Evolutionary conservation across 30 jellyfish, hydroid and myxozoan genomes (phyloP), one percentile per base, ranked within the genome.

Genomic region (Aurelia coerulea): DNA sequence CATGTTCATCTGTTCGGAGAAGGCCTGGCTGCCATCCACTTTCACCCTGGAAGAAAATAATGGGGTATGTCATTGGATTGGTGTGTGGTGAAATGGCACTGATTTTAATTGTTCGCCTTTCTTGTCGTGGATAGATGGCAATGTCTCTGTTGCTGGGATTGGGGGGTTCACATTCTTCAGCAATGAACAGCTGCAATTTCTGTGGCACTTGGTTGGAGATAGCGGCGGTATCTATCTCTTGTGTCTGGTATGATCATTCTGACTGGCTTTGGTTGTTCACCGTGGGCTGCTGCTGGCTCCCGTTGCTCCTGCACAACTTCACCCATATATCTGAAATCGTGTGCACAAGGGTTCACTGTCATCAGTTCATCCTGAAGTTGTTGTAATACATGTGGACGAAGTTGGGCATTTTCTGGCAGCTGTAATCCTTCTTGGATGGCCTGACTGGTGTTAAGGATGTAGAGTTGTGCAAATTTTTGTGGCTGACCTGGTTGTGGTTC

Each of bases 31-130:
- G 49, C 84, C 90, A 53, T 15, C 84, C 91, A 19, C 73, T 59
- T 35, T 52, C 92, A 16, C 90, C 92, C 12, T 81, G 78, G 62
- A 81, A 31, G 52, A 71, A 83, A 50, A 83, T 46, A 41, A 83
- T 16, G 16, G 92, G 90, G 58, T 83, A 83, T 23, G 78, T 62
- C 90, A 83, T 49, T 11, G 92, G 92, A 71, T 83, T 84, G 35
- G 81, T 34, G 39, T 14, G 32, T 10, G 62, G 64, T 29, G 64
- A 58, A 18, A 13, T 58, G 18, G 68, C 68, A 58, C 29, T 15
- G 29, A 58, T 58, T 15, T 18, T 15, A 58, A 18, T 58, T 58
- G 68, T 18, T 58, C 29, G 68, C 29, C 29, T 15, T 3, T 58
- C 29, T 58, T 58, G 68, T 15, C 29, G 18, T 13, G 68, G 68